Evolutionary conservation across 2,888 invertebrate species (phyloP).

Genomic region (Hofmannophila pseudospretella): DNA sequence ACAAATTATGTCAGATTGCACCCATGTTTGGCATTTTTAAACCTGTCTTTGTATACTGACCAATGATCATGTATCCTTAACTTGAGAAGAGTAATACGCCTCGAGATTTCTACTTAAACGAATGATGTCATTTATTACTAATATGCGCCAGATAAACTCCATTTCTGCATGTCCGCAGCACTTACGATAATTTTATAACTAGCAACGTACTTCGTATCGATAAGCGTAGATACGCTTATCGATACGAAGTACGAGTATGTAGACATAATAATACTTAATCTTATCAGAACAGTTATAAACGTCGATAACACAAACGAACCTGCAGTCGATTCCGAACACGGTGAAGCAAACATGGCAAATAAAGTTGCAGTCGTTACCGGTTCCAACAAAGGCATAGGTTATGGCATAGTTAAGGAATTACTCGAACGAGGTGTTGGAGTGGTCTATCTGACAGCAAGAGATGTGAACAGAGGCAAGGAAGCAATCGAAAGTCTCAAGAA

Average conservation of each 20-base stretch:
- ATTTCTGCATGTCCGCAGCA: not conserved
- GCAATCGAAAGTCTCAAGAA: constrained; percentile 74
- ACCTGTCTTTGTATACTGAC: too few relatives aligned
- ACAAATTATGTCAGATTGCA: too few relatives aligned
- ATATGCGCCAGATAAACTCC: too few relatives aligned
- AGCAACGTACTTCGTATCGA: not conserved
- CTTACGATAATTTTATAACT: not conserved
- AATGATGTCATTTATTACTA: too few relatives aligned
- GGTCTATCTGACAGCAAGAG: constrained; percentile 81
- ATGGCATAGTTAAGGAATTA: constrained; percentile 77
- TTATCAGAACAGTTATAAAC: not conserved
- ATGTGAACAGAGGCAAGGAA: constrained; percentile 65
- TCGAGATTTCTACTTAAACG: too few relatives aligned
- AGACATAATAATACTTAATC: not conserved
- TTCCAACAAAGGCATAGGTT: constrained; percentile 82
- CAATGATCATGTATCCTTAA: too few relatives aligned
- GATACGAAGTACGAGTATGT: too few relatives aligned
- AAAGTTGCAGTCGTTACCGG: constrained; percentile 75
- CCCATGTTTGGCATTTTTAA: too few relatives aligned
- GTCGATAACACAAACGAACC: not conserved
- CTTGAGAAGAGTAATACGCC: too few relatives aligned
- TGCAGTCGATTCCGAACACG: not conserved
- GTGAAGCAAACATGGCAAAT: constrained; percentile 21
- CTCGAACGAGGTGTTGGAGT: constrained; percentile 78
- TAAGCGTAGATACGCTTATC: not conserved